These are phyloP conservation scores for Nasonia vitripennis DNA, from an alignment of 1,140 invertebrate species.

Conservation along the genomic window DNA sequence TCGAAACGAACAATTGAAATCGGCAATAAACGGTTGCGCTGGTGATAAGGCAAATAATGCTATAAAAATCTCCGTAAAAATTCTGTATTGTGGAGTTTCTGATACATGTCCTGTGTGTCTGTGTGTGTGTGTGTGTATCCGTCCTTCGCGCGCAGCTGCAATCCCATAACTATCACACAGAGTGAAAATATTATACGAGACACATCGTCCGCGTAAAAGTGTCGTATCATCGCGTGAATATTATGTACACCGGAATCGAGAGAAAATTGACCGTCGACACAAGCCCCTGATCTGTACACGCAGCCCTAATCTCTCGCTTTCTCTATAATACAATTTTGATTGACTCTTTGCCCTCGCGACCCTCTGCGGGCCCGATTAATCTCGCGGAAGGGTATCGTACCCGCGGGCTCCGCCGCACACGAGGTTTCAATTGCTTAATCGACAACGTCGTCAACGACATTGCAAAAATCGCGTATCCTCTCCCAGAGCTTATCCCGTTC, in stretches of 20 bases:
- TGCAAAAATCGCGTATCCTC: not conserved
- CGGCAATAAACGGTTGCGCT: not conserved
- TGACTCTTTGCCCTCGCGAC: not conserved
- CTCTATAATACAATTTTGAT: conserved; percentile 25
- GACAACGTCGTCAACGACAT: too few relatives aligned
- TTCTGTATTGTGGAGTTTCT: not conserved
- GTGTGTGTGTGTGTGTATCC: not conserved
- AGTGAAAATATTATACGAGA: too few relatives aligned
- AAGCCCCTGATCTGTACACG: too few relatives aligned
- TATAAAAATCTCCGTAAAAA: conserved; percentile 1
- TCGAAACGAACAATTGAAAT: conserved; percentile 4
- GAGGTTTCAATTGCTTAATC: not conserved
- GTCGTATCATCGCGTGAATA: too few relatives aligned
- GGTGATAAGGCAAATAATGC: not conserved
- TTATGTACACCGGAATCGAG: too few relatives aligned
- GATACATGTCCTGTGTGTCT: too few relatives aligned
- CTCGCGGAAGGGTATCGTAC: too few relatives aligned
- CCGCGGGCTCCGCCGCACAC: not conserved
- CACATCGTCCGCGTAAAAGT: too few relatives aligned
- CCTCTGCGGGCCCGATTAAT: not conserved
- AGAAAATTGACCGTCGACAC: too few relatives aligned
- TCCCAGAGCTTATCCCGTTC: conserved; percentile 46
- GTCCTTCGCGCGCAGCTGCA: not conserved
- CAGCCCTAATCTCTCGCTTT: too few relatives aligned
- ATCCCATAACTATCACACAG: too few relatives aligned